Evolutionary conservation across 2,888 invertebrate genomes (phyloP).

Genomic region (Campoplex capitator): DNA sequence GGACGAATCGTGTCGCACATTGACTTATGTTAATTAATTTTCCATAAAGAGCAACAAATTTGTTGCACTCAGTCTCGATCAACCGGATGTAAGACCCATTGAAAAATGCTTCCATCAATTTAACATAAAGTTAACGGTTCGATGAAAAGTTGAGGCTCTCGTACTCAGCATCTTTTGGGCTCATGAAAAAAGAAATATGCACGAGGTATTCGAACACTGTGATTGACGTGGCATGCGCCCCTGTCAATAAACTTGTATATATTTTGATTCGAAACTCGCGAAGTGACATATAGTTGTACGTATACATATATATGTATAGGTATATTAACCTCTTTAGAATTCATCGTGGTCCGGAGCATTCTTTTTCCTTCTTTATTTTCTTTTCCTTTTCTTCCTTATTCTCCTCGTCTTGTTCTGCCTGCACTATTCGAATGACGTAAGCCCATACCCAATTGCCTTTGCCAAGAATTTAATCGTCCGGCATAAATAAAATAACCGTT

Average conservation of each 20-base stretch:
- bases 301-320: not conserved
- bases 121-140: slow-evolving; percentile 55
- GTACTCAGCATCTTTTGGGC: slow-evolving; percentile 40
- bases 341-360: slow-evolving; percentile 50
- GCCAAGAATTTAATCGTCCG: slow-evolving; percentile 66
- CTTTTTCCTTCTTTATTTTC: slow-evolving; percentile 18
- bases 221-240: slow-evolving; percentile 45
- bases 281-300: not conserved
- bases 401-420: slow-evolving; percentile 5
- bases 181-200: slow-evolving; percentile 16
- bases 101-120: slow-evolving; percentile 52
- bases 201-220: slow-evolving; percentile 21
- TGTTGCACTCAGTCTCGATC: not conserved
- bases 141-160: slow-evolving; percentile 6
- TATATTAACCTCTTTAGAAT: slow-evolving; percentile 61
- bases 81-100: slow-evolving; percentile 50
- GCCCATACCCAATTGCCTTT: slow-evolving; percentile 56
- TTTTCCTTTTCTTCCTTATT: not conserved
- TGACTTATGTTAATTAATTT: slow-evolving; percentile 54
- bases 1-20: slow-evolving; percentile 15
- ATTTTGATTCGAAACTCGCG: slow-evolving; percentile 14
- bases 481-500: slow-evolving; percentile 54
- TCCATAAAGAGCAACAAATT: slow-evolving; percentile 15
- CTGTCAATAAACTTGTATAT: not conserved
- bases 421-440: slow-evolving; percentile 49